Conservation (phyloP, 2,797 vertebrate genomes). For the Florisuga fusca region DNA sequence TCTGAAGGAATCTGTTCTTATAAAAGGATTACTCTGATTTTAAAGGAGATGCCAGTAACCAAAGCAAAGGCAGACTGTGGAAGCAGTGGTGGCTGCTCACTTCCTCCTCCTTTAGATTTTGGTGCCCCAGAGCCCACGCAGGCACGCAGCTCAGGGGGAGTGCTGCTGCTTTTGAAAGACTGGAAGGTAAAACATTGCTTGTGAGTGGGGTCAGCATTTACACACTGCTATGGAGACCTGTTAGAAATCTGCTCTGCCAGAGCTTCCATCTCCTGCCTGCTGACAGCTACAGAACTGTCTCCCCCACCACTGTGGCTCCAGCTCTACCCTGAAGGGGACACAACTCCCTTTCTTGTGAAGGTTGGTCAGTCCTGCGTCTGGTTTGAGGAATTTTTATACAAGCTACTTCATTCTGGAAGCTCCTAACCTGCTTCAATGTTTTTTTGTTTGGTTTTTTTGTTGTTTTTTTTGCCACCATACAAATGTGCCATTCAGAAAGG, state of each 20-base stretch:
- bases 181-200: neutral
- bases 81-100: neutral
- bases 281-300: neutral
- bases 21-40: neutral
- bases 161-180: neutral
- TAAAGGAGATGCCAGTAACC: neutral
- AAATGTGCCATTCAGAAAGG: neutral
- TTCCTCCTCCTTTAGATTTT: neutral
- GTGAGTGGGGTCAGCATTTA: neutral
- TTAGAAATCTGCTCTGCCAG: neutral
- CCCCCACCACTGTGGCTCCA: neutral
- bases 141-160: neutral
- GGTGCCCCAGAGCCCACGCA: neutral
- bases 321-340: constrained; percentile 29
- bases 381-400: neutral
- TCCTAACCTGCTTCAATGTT: neutral
- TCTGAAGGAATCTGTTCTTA: neutral
- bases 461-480: neutral
- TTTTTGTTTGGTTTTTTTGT: too few relatives aligned
- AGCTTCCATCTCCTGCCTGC: constrained; percentile 67
- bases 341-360: neutral
- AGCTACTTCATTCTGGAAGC: neutral
- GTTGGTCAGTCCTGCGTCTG: neutral
- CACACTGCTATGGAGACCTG: neutral
- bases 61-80: neutral